phyloP scores from a whole-genome alignment of 2,797 vertebrate genomes.

The Falco novaeseelandiae region DNA sequence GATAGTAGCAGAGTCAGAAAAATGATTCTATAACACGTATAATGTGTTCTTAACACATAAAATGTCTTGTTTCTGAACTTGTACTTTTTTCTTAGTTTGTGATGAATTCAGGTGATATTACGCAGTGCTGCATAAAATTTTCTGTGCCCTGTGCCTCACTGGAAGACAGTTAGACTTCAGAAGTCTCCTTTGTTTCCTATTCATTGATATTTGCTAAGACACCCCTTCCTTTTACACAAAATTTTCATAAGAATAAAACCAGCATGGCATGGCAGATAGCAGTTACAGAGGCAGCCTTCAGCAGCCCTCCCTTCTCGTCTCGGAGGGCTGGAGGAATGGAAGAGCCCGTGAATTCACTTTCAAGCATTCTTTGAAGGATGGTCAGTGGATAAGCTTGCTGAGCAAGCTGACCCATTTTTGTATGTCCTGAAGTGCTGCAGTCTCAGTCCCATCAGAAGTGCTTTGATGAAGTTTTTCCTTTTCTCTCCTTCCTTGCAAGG shows the following conservation, averaged over 20 bases:
- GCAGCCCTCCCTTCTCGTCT: neutral
- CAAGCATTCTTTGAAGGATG: neutral
- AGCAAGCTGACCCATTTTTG: neutral
- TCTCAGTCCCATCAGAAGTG: neutral
- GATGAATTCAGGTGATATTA: neutral
- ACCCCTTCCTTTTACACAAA: neutral
- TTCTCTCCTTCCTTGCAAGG: neutral
- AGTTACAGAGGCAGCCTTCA: neutral
- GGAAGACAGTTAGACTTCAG: neutral
- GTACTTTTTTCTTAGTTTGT: neutral
- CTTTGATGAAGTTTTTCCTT: neutral
- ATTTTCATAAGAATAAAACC: neutral
- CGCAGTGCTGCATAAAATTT: neutral
- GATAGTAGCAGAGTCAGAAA: neutral
- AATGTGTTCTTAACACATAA: neutral
- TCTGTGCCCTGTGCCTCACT: neutral
- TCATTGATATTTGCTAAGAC: neutral
- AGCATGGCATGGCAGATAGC: accelerated
- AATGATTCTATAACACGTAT: neutral
- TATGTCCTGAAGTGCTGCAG: accelerated
- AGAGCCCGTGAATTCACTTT: neutral
- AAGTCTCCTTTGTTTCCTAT: neutral
- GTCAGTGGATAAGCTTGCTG: neutral
- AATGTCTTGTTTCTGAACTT: neutral
- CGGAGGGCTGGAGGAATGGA: neutral